Percentiles rank a stretch among this genome's conserved stretches.
These are phyloP conservation scores for Nettapus auritus DNA, from an alignment of 2,113 vertebrate genomes.

Conservation along the genomic window DNA sequence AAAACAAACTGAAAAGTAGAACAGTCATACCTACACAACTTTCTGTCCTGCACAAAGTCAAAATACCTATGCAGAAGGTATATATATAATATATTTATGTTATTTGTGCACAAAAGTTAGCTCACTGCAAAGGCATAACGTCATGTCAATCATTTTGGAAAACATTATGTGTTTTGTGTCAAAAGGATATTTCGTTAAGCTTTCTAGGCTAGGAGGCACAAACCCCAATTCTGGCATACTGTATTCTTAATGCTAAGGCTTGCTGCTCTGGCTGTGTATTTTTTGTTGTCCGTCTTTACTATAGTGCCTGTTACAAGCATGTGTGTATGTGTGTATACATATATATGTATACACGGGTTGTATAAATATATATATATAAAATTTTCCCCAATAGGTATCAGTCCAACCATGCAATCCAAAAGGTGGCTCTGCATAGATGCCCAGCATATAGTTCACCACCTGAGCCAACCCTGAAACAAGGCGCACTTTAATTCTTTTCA, in stretches of 20 bases:
- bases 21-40: constrained; percentile 93
- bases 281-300: constrained; percentile 75
- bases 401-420: constrained; percentile 82
- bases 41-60: constrained; percentile 93
- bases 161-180: constrained; percentile 75
- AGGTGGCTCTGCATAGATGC: constrained; percentile 85
- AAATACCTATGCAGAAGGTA: constrained; percentile 88
- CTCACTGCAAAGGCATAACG: constrained; percentile 83
- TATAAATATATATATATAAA: constrained; percentile 79
- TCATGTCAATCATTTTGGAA: constrained; percentile 80
- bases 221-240: constrained; percentile 80
- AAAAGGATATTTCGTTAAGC: constrained; percentile 77
- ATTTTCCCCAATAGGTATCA: constrained; percentile 74
- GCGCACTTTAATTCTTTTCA: constrained; percentile 86
- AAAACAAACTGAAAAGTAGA: constrained; percentile 80
- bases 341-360: constrained; percentile 71
- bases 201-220: constrained; percentile 82
- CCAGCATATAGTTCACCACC: constrained; percentile 82
- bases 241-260: constrained; percentile 89
- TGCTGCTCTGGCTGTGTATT: constrained; percentile 83
- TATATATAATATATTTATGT: constrained; percentile 73
- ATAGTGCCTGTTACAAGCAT: constrained; percentile 81
- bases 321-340: constrained; percentile 72
- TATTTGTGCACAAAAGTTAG: constrained; percentile 87
- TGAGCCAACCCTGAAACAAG: constrained; percentile 86